Evolutionary conservation across 2,113 vertebrate species (phyloP), one percentile per base, ranked within the genome.

Genomic region (Poeciliopsis occidentalis): DNA sequence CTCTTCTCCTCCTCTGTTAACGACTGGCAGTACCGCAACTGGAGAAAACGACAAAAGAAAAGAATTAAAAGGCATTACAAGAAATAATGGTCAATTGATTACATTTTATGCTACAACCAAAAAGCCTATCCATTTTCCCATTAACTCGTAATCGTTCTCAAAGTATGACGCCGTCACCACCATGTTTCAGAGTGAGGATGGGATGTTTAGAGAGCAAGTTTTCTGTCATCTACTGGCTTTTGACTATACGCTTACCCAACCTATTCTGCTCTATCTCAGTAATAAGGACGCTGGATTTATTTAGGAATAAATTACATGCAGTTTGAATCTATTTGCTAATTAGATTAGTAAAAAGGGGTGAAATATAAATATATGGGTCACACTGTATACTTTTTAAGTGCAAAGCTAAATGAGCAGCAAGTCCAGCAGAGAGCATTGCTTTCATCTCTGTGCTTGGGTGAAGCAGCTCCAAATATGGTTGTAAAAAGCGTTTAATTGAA

Each of bases 21-120:
- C n/a, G 96, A 95, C 78, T 97, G 97, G 90, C 98, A 98, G 71
- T 99, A 99, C 76, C 96, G 95, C 82, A 97, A 94, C 98, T 99
- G 90, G 57, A 93, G 88, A 80, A 76, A 92, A 92, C 5, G 93
- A 34, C 54, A 93, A 91, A 1, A 95, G 22, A 67, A 29, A 41
- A 72, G n/a, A 81, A 66, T 62, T 69, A 41, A 41, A 15, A 3
- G 6, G 54, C 68, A 67, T 27, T 17, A 54, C 66, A 71, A 12
- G 54, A 47, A 12, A 41, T 3, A 30, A 24, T 47, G 24, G 67
- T 60, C 10, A 22, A 70, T 44, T 79, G 60, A 26, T 57, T 24
- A 57, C 51, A 57, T 7, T 57, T 57, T 24, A 54, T 22, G 5
- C 2, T 7, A 3, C 47, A 54, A 54, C 7, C 22, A 8, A 22